Base-by-base conservation (phyloP, 1,140 invertebrate species). In the Euura saliciscinereae region DNA sequence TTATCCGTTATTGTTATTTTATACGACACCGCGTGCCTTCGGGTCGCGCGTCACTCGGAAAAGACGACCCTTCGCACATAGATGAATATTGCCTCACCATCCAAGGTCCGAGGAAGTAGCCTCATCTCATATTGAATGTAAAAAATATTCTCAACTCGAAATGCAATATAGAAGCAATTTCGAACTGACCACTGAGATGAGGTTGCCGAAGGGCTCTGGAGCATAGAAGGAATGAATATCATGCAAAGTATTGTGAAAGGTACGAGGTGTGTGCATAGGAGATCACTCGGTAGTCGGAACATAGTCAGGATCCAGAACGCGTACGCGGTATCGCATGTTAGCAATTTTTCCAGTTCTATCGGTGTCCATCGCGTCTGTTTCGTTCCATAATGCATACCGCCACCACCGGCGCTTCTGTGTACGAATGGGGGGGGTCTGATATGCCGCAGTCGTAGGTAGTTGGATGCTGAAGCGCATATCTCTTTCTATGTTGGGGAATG, bases 321-420 rank as follows among this genome's bases (percentile, higher is more conserved):
- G 51, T 59, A 8, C 51, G 51, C 51, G 78, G 77, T 84, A 76
- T 83, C 77, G 79, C 78, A 79, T 83, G 82, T 83, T 77, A 76
- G 77, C 77, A 83, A 82, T 83, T 83, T 84, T 84, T 83, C 81
- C 78, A 75, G 69, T 75, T 76, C 79, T 82, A 80, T 82, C 78
- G 80, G 76, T 78, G 78, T 76, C 51, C 51, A 59, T 59, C 51
- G 51, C 51, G 51, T 73, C 65, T 70, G 75, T 74, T 73, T 1
- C 74, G 79, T 84, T 84, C 80, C 80, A 84, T 84, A 84, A 84
- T 84, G 81, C 81, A 84, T 84, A 77, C 76, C 75, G 77, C 73
- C 69, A 42, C 72, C 69, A 67, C 77, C 75, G 79, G 73, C 77
- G 75, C 77, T 79, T 72, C 67, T 64, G 43, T 11, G 43, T 11